Conservation (phyloP, 1,140 invertebrate species). For the Palaemon carinicauda region DNA sequence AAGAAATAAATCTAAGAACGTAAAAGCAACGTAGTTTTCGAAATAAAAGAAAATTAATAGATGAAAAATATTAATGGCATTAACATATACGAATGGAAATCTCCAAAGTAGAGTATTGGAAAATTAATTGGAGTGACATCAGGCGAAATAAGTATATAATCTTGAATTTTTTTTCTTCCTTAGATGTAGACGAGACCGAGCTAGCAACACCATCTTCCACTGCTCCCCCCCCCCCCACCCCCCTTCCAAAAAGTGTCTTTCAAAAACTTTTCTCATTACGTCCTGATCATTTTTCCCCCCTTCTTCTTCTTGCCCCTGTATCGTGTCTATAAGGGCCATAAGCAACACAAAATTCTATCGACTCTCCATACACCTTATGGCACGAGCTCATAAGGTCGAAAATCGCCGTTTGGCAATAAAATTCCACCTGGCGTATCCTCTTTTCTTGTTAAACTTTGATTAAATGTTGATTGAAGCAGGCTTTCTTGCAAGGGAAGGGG, state of each 20-base stretch:
- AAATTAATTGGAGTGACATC: no score
- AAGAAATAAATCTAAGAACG: no score
- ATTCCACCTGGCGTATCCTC: background rate
- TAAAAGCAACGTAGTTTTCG: no score
- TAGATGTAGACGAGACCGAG: no score
- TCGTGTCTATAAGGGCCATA: background rate
- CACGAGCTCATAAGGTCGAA: background rate
- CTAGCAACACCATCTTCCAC: background rate
- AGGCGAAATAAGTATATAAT: no score
- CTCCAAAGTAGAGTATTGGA: no score
- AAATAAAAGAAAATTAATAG: no score
- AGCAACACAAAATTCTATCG: background rate
- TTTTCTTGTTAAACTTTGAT: slow-evolving; percentile 20
- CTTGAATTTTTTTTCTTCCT: no score
- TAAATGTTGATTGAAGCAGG: slow-evolving; percentile 21
- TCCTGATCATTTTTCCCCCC: slow-evolving; percentile 6
- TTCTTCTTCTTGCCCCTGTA: background rate
- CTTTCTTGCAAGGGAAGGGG: background rate
- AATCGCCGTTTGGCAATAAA: background rate
- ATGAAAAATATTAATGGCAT: no score
- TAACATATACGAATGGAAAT: no score
- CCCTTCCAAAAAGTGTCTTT: background rate
- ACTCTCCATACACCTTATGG: background rate
- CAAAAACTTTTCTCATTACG: slow-evolving; percentile 22
- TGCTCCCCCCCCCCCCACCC: background rate